Conservation (phyloP, 2,888 invertebrate species). For the Myathropa florea region DNA sequence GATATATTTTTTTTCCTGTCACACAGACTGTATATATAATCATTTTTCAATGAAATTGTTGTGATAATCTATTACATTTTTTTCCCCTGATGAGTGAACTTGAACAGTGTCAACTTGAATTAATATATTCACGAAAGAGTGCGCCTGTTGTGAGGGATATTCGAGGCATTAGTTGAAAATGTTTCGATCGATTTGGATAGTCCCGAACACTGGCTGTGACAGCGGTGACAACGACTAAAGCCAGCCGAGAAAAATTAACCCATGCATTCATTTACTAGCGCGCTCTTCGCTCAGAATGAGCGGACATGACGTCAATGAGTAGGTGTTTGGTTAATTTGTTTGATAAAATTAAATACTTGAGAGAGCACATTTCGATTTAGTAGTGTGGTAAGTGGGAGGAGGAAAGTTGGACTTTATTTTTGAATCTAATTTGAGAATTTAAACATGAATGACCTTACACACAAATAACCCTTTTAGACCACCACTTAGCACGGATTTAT, state of each 20-base stretch:
- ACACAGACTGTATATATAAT: neutral
- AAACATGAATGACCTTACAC: neutral
- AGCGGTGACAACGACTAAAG: neutral
- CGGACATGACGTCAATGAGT: slow-evolving; percentile 81
- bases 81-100: neutral
- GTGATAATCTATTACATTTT: slow-evolving; percentile 27
- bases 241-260: neutral
- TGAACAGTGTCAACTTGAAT: slow-evolving; percentile 3
- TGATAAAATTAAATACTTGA: slow-evolving; percentile 53
- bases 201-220: neutral
- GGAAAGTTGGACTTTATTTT: neutral
- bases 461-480: neutral
- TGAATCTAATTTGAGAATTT: neutral
- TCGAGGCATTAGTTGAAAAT: no score
- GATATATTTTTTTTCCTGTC: neutral
- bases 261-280: neutral
- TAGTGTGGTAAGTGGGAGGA: neutral
- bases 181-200: neutral
- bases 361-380: slow-evolving; percentile 33
- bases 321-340: slow-evolving; percentile 75
- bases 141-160: neutral
- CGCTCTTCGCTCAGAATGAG: neutral
- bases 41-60: slow-evolving; percentile 7
- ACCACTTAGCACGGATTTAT: neutral
- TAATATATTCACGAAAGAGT: neutral